Conservation (phyloP, 2,113 vertebrate genomes). For the Chrysemys picta region DNA sequence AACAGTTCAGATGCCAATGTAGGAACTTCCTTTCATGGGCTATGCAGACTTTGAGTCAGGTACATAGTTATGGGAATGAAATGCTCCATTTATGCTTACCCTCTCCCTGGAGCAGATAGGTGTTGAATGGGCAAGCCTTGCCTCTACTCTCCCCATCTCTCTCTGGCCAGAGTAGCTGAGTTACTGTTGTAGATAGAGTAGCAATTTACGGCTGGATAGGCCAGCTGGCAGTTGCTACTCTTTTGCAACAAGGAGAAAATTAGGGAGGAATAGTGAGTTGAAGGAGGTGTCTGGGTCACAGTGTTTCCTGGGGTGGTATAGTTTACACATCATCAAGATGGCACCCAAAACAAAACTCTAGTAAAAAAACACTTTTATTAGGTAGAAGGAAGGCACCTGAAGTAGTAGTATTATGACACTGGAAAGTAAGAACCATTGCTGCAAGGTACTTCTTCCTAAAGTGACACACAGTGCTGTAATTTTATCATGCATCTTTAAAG, state of each 20-base stretch:
- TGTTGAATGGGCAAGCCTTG: background rate
- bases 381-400: background rate
- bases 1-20: background rate
- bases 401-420: background rate
- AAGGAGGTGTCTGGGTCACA: accelerated
- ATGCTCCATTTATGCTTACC: no score
- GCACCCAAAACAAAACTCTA: background rate
- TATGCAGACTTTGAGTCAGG: background rate
- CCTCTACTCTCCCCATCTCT: background rate
- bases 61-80: background rate
- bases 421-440: background rate
- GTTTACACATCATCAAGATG: background rate
- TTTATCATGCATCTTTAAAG: background rate
- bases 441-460: background rate
- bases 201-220: background rate
- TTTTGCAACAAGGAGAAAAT: background rate
- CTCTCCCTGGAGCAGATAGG: background rate
- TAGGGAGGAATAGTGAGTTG: background rate
- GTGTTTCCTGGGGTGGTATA: background rate
- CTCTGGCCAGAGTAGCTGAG: background rate
- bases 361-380: background rate
- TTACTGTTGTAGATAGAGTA: background rate
- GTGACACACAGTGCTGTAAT: background rate
- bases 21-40: background rate
- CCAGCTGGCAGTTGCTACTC: background rate